These are phyloP conservation scores for Sipha flava DNA, from an alignment of 1,140 invertebrate genomes.

Conservation along the genomic window DNA sequence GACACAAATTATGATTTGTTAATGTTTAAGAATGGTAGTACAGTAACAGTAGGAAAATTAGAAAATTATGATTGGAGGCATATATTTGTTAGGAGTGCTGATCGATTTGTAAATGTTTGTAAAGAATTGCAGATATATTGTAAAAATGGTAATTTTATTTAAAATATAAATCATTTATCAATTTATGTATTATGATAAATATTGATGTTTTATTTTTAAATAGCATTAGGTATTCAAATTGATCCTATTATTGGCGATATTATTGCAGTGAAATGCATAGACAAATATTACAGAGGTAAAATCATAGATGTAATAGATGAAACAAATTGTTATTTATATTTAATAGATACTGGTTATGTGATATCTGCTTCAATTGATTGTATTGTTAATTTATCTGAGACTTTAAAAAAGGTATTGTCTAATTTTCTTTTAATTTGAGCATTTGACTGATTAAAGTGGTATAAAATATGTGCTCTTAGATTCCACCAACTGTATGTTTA, in stretches of 20 bases:
- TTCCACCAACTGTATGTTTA: slow-evolving; percentile 7
- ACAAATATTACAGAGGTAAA: slow-evolving; percentile 2
- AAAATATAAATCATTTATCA: background rate
- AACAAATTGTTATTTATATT: background rate
- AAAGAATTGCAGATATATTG: background rate
- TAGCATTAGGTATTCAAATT: background rate
- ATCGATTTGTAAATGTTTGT: background rate
- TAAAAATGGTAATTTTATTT: background rate
- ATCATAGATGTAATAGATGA: background rate
- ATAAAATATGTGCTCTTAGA: background rate
- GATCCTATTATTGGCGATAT: background rate
- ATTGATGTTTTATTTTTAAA: background rate
- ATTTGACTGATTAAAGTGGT: background rate
- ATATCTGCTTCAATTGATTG: background rate
- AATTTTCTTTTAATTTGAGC: background rate
- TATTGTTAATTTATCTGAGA: background rate
- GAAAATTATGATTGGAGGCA: slow-evolving; percentile 3
- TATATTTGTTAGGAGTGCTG: slow-evolving; percentile 13
- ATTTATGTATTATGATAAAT: background rate
- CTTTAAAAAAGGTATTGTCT: background rate
- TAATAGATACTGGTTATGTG: background rate
- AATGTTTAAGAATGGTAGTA: slow-evolving; percentile 12
- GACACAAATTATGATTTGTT: background rate
- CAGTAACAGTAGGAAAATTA: background rate
- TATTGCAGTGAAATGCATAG: background rate